A percentile compares a stretch with the other conserved stretches of the same genome.
phyloP scores from a whole-genome alignment of 1,140 invertebrate species.

The Bombus haemorrhoidalis region DNA sequence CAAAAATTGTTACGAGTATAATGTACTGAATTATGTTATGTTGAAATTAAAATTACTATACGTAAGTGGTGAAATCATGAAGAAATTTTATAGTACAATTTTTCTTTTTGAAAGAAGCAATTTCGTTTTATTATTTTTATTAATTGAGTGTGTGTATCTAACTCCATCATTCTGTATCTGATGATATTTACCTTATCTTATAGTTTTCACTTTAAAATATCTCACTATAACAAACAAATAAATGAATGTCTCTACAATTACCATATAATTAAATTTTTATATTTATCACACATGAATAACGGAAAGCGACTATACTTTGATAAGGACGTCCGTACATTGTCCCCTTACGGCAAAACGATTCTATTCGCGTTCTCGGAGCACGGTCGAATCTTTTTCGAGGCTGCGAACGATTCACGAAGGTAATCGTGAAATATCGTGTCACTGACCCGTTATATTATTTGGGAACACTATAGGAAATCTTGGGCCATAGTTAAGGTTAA shows the following conservation, averaged over 20 bases:
- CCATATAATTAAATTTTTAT: not conserved
- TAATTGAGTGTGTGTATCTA: not conserved
- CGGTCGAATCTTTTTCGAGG: not conserved
- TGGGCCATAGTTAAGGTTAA: not conserved
- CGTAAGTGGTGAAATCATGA: not conserved
- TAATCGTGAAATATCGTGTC: slow-evolving; percentile 17
- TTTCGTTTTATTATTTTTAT: not conserved
- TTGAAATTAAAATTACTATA: too few species aligned
- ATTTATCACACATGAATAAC: too few species aligned
- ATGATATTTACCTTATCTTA: not conserved
- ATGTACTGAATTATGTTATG: too few species aligned
- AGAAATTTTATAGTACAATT: not conserved
- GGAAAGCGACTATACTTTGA: not conserved
- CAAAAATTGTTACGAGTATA: too few species aligned
- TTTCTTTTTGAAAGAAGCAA: not conserved
- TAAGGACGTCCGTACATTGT: too few species aligned
- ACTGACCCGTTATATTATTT: not conserved
- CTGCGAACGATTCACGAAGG: not conserved
- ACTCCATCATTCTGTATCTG: not conserved
- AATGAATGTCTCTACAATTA: not conserved
- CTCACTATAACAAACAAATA: too few species aligned
- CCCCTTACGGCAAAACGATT: not conserved
- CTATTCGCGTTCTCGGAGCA: not conserved
- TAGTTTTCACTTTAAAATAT: not conserved
- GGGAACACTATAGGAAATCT: not conserved